Percentiles rank a stretch among this genome's conserved stretches.
These are phyloP conservation scores for Andrena minutula DNA, from an alignment of 2,888 invertebrate genomes.

Conservation along the genomic window DNA sequence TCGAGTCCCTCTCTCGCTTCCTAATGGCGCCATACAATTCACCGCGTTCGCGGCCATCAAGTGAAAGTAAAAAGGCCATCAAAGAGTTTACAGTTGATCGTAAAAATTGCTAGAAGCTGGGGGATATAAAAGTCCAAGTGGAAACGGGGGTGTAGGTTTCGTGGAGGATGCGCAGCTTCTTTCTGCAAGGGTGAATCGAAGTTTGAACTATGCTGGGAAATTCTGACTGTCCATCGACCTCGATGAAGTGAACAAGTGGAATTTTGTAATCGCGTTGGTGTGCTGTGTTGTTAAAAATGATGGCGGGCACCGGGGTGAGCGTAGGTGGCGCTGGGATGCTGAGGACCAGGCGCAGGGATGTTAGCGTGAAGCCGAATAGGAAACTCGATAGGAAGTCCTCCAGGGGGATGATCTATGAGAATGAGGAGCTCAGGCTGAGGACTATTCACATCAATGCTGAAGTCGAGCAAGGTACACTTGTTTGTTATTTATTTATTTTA, in stretches of 20 bases:
- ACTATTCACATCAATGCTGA: conserved; percentile 97
- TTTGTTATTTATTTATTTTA: not conserved
- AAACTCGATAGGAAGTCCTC: conserved; percentile 96
- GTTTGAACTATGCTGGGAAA: not conserved
- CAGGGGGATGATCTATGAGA: conserved; percentile 97
- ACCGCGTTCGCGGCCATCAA: conserved; percentile 28
- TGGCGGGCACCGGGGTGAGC: conserved; percentile 79
- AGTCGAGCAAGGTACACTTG: conserved; percentile 92
- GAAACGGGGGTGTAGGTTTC: not conserved
- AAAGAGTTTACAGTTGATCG: conserved; percentile 25
- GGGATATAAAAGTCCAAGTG: not conserved
- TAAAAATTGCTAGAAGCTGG: conserved; percentile 12
- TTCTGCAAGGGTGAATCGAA: not conserved
- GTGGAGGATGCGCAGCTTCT: not conserved
- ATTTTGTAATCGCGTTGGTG: not conserved
- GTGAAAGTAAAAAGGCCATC: conserved; percentile 14
- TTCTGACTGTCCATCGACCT: not conserved
- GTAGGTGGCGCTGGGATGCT: conserved; percentile 88
- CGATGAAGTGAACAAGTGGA: not conserved
- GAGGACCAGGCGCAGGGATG: conserved; percentile 93
- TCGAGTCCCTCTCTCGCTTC: conserved; percentile 8
- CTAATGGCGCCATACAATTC: conserved; percentile 42
- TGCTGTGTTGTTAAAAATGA: conserved; percentile 69
- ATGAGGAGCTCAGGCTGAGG: conserved; percentile 94
- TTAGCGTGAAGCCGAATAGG: conserved; percentile 95